Base-by-base conservation (phyloP, 2,113 vertebrate species). In the Illadopsis cleaveri region DNA sequence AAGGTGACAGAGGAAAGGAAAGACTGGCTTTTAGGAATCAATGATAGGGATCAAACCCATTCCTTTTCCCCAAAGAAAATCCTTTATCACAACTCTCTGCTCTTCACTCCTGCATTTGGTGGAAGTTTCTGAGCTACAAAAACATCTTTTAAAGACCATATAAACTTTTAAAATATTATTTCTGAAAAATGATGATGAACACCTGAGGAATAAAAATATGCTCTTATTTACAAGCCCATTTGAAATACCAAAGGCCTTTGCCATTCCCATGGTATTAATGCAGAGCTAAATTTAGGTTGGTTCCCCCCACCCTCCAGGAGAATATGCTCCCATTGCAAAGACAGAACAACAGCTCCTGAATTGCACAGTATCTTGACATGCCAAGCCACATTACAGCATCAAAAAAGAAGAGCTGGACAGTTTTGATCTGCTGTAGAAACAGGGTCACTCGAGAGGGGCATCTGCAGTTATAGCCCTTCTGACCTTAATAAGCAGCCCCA, bases 341-440 rank as follows among this genome's bases (percentile, higher is more conserved):
- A 9, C 64, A 92, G 76, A 94, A 90, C 66, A 86, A 72, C 24
- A 9, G 69, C 77, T 91, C 83, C 53, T n/a, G 45, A 71, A 7
- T 19, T 72, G 53, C 86, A 84, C 54, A 70, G 11, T 71, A 79
- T 68, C 47, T 64, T 31, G 69, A 86, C 77, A 48, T 91, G 89
- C 57, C 96, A 97, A 95, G 51, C 77, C 89, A 87, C 73, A 78
- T 94, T 86, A 94, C 1, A 89, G 66, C 48, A 37, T 28, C 60
- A 65, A 70, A 91, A 82, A 65, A 84, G 77, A 86, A 78, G 70
- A 94, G 69, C 79, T 62, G 86, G 82, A 69, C 56, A 51, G 70
- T 86, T 92, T 89, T 86, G 77, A 91, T 91, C 53, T 76, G 81
- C 61, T 86, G 27, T 44, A 79, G 79, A 78, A 92, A 82, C 4